Base-by-base conservation (phyloP, 2,113 vertebrate species). In the Aleadryas rufinucha region DNA sequence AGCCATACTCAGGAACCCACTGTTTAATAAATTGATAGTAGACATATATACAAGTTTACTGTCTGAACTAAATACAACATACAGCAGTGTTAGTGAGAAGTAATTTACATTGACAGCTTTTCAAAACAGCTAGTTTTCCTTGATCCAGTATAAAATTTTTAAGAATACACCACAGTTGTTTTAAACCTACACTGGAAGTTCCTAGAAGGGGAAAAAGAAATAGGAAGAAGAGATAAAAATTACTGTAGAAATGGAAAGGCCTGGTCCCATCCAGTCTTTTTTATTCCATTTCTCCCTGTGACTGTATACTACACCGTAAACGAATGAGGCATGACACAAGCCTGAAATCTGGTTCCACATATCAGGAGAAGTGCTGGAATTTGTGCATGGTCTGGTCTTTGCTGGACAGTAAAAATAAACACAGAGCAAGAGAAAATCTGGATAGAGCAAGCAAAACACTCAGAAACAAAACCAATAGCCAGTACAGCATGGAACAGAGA, bases 41-140 rank as follows among this genome's bases (percentile, higher is more conserved):
- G 68, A 61, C 45, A 39, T 37, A 76, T 33, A 76, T 41, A 90
- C 78, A 95, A 81, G 44, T 80, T 84, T 92, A 61, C 23, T 57
- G 47, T 72, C 78, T 83, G 54, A 84, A 95, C 30, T 77, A 86
- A 90, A 92, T 77, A 66, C 42, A 86, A 61, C 50, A 54, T 88
- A 49, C n/a, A 88, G 13, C 26, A 83, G 53, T 41, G 42, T 7
- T 80, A 74, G 63, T 83, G 75, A 44, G 79, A 92, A 87, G 50
- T 76, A 92, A 97, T 96, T 88, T 76, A 86, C 45, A 72, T 21
- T 90, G 96, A 97, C 96, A 92, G 50, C 45, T 94, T 95, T 95
- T 93, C 79, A 95, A 93, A 96, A 90, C 59, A 90, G 41, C 22
- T 68, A 44, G 49, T 72, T 91, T 87, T 75, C 49, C 53, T 50